Conservation (phyloP, 2,113 vertebrate species). For the Crotalus horridus region DNA sequence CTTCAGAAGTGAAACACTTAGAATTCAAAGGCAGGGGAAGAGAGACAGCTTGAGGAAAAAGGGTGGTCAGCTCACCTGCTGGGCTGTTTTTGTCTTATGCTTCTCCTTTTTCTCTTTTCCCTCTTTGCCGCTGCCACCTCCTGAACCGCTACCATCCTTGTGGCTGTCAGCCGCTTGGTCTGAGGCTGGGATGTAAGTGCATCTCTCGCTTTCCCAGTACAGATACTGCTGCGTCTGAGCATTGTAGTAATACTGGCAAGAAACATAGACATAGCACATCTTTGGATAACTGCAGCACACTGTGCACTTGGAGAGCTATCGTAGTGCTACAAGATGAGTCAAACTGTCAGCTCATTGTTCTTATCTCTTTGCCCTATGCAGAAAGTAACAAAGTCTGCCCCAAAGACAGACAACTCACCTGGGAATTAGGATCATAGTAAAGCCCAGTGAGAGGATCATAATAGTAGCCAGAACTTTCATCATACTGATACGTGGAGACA, state of each 20-base stretch:
- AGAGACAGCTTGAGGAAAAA: not conserved
- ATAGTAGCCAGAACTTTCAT: conserved; percentile 86
- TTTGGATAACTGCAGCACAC: not conserved
- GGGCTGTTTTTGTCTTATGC: conserved; percentile 87
- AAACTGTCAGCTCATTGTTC: not conserved
- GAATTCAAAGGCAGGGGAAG: not conserved
- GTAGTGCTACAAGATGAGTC: not conserved
- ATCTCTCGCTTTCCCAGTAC: conserved; percentile 87
- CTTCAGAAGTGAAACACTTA: not conserved
- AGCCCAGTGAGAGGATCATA: conserved; percentile 87
- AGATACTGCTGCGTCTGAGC: conserved; percentile 84
- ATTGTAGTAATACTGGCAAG: conserved; percentile 85
- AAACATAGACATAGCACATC: not conserved
- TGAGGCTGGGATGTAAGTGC: conserved; percentile 78
- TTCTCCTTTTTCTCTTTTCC: conserved; percentile 88
- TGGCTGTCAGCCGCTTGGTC: conserved; percentile 64
- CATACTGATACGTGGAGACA: conserved; percentile 88
- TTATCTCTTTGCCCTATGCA: not conserved
- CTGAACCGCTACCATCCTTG: conserved; percentile 61
- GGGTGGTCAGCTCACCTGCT: conserved; percentile 72
- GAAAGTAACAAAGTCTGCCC: not conserved
- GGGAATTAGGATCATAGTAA: conserved; percentile 87
- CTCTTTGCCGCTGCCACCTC: conserved; percentile 54
- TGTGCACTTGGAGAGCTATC: not conserved
- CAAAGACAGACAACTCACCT: conserved; percentile 66